These are phyloP conservation scores for Allacma fusca DNA, from an alignment of 2,888 invertebrate species.

Conservation along the genomic window DNA sequence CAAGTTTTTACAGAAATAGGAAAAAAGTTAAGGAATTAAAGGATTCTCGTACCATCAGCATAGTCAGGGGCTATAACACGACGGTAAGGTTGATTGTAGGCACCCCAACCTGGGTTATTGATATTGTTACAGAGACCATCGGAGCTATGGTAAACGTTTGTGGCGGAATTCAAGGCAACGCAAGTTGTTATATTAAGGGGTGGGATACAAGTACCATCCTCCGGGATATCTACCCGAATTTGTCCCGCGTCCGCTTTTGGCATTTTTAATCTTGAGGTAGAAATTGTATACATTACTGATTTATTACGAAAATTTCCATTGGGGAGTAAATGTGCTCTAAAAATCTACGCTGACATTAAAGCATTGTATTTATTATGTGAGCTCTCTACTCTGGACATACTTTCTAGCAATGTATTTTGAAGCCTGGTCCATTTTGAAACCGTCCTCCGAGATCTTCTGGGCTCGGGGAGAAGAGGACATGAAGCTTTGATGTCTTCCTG, in stretches of 20 bases:
- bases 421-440: slow-evolving; percentile 75
- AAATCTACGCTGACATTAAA: no score
- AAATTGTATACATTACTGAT: no score
- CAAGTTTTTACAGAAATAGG: no score
- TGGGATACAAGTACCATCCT: slow-evolving; percentile 30
- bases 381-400: no score
- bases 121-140: slow-evolving; percentile 70
- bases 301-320: no score
- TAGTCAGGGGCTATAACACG: slow-evolving; percentile 67
- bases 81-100: slow-evolving; percentile 66
- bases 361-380: no score
- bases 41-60: slow-evolving; percentile 64
- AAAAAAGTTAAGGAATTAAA: not conserved
- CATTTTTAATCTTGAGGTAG: slow-evolving; percentile 46
- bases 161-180: not conserved
- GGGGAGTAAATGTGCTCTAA: no score
- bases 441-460: slow-evolving; percentile 72
- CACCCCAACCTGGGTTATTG: slow-evolving; percentile 68
- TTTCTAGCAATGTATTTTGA: slow-evolving; percentile 70
- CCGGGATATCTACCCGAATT: not conserved
- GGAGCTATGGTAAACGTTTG: slow-evolving; percentile 69
- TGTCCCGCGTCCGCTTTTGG: slow-evolving; percentile 22
- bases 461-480: slow-evolving; percentile 70
- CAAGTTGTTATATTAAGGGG: slow-evolving; percentile 15
- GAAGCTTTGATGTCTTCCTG: slow-evolving; percentile 28